A percentile compares a stretch with the other conserved stretches of the same genome.
phyloP scores from a whole-genome alignment of 1,140 invertebrate species.

The Carposina sasakii region DNA sequence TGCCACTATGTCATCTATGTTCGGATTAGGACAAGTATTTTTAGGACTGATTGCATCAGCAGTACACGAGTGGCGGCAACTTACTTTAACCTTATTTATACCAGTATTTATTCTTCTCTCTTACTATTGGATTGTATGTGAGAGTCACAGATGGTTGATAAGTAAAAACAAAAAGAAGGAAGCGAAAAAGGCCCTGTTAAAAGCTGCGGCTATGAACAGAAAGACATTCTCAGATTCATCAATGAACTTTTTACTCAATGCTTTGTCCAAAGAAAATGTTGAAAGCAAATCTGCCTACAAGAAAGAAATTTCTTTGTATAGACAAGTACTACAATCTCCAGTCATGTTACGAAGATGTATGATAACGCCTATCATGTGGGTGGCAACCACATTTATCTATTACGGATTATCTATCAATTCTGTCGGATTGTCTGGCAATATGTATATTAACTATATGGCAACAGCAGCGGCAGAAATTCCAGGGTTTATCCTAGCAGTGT shows the following conservation, averaged over 20 bases:
- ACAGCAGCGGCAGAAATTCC: conserved; percentile 77
- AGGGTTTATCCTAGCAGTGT: conserved; percentile 74
- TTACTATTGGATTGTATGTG: neutral
- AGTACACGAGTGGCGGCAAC: neutral
- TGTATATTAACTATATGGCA: conserved; percentile 77
- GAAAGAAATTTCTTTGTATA: too few species aligned
- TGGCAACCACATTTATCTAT: conserved; percentile 79
- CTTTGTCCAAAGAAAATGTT: too few species aligned
- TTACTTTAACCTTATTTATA: neutral
- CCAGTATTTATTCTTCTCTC: neutral
- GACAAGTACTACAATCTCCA: too few species aligned
- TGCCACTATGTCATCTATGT: conserved; percentile 37
- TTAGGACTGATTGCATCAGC: neutral
- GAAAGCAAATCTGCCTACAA: too few species aligned
- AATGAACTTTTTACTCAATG: too few species aligned
- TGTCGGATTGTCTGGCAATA: conserved; percentile 76
- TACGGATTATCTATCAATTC: conserved; percentile 85
- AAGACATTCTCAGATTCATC: neutral
- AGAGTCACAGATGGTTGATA: neutral
- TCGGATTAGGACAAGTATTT: neutral
- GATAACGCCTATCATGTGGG: conserved; percentile 77
- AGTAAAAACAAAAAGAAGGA: neutral
- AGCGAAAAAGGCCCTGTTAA: neutral
- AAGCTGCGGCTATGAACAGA: neutral
- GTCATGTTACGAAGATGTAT: too few species aligned